Evolutionary conservation across 2,888 invertebrate genomes (phyloP), one percentile per base, ranked within the genome.

Genomic region (Halocaridina rubra): DNA sequence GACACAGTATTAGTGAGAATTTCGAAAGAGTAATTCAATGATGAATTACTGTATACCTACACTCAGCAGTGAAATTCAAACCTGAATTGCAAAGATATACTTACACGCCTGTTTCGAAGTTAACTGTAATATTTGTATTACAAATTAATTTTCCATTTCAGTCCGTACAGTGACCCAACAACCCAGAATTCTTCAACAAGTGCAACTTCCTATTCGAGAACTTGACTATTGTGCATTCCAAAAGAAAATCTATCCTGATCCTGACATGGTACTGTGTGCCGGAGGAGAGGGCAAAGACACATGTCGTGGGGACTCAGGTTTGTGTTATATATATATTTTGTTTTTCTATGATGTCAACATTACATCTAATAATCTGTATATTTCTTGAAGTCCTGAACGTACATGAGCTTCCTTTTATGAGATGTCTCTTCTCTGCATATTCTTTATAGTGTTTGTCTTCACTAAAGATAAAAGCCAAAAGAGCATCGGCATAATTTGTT

Each of bases 251-350:
- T 80, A 84, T 64, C 79, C 84, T 0, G 67, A 84, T 19, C n/a
- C 33, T 27, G 61, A 64, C 33, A 80, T 80, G 79, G 27, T 46
- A 3, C n/a, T 84, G 7, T 84, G 84, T 67, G 84, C 84, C 7
- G 84, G 84, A n/a, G 84, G 84, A 2, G 53, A 74, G 1, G 67
- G 79, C 32, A 79, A 30, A 29, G 84, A 84, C 75, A 84, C 84
- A 0, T 84, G 84, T 67, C 72, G 22, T 3, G 79, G 84, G 24
- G 84, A 84, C 33, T 84, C 84, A 24, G 84, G 84, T 82, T 5
- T 46, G 39, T 39, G 10, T 5, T 16, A 19, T 16, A 27, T 16
- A 67, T 53, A 53, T n/a, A n/a, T n/a, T n/a, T n/a, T n/a, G n/a
- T n/a, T n/a, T n/a, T n/a, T n/a, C n/a, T n/a, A n/a, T n/a, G n/a